Evolutionary conservation across 2,797 vertebrate genomes (phyloP).

Genomic region (Lepidocolaptes lacrymiger): DNA sequence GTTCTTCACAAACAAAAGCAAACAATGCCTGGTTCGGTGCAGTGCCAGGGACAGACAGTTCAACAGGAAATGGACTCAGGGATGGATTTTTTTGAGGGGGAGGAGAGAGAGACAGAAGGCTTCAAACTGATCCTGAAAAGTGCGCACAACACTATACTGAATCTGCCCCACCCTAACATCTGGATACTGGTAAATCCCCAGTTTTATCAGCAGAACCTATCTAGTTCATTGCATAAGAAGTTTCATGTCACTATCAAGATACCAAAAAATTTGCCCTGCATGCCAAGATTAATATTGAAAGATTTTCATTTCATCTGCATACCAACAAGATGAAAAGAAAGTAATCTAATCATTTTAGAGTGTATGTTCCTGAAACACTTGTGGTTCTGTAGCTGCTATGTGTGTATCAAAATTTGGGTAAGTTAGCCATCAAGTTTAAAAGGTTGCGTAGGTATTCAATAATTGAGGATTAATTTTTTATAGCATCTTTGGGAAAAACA

Average conservation of each 20-base stretch:
- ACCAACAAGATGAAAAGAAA: background rate
- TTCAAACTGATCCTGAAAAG: background rate
- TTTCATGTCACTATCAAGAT: background rate
- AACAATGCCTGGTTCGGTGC: background rate
- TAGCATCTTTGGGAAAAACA: background rate
- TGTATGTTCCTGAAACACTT: background rate
- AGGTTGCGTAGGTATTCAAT: background rate
- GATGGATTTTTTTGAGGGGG: background rate
- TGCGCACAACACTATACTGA: background rate
- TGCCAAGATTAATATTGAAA: background rate
- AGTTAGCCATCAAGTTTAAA: background rate
- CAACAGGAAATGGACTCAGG: background rate
- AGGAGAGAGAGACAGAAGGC: background rate
- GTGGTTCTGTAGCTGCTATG: background rate
- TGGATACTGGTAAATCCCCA: background rate
- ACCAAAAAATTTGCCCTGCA: background rate
- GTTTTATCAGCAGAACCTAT: background rate
- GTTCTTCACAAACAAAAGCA: background rate
- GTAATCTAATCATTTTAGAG: background rate
- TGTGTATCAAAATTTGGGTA: background rate
- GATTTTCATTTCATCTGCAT: background rate
- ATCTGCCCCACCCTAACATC: background rate
- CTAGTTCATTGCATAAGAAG: background rate
- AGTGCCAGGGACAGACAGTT: background rate
- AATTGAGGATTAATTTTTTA: background rate